Evolutionary conservation across 2,797 vertebrate species (phyloP), one percentile per base, ranked within the genome.

Genomic region (Alauda arvensis): DNA sequence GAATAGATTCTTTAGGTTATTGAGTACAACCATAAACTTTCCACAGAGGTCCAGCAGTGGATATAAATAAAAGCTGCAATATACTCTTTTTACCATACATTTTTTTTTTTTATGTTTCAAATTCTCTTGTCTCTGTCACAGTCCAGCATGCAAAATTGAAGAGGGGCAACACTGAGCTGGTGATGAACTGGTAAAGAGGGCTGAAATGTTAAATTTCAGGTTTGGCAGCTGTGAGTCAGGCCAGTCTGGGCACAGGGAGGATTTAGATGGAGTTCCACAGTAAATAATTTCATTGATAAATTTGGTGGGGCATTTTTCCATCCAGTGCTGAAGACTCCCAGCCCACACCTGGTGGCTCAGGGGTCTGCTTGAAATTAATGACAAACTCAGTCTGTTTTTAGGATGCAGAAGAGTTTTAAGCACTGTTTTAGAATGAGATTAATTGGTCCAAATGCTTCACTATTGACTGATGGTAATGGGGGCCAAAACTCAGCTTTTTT

Each of bases 31-130:
- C 1, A 2, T 17, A 28, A 77, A 52, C 1, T 9, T 37, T 7
- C n/a, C 31, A 18, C 51, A 52, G 33, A 52, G 45, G 26, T 49
- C 24, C 34, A 49, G 10, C 23, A 61, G 8, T 14, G 9, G 2
- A 14, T 10, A 37, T 5, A 72, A 57, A 71, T 20, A 84, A 56
- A 56, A 55, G 10, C 2, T 18, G 4, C 4, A 51, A 51, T 4
- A 37, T 8, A 8, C 0, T 29, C 4, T 37, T 59, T 52, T 15
- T 2, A 20, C 5, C 5, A 42, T 4, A 3, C 1, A 8, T 37
- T 37, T 37, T 37, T 40, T 37, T 37, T 40, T 10, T 34, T 20
- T 2, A 33, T 57, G 17, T 26, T 53, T 68, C 18, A 14, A 62
- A 14, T 56, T 56, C 12, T 66, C 2, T 76, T 51, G 1, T 55